Percentiles rank a stretch among this genome's conserved stretches.
phyloP scores from a whole-genome alignment of 2,113 vertebrate genomes.

The Engraulis encrasicolus region DNA sequence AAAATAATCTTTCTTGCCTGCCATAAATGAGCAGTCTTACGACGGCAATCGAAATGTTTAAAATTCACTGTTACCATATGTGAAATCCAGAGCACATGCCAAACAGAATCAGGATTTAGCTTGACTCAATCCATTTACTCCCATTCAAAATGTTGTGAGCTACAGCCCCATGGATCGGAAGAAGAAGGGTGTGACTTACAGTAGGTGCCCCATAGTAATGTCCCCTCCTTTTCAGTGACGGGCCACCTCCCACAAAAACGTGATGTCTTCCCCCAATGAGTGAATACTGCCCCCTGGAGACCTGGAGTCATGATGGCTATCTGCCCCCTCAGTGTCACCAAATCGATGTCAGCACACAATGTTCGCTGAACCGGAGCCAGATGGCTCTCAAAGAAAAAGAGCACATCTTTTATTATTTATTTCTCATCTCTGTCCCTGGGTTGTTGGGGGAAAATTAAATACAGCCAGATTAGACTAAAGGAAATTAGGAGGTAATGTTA shows the following conservation, averaged over 20 bases:
- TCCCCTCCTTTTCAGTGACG: neutral
- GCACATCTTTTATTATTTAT: neutral
- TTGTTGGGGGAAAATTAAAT: constrained; percentile 36
- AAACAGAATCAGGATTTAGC: no score
- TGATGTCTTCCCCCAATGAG: neutral
- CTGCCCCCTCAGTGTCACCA: no score
- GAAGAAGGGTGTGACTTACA: no score
- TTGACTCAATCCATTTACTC: no score
- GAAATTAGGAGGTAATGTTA: constrained; percentile 29
- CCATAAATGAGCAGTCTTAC: no score
- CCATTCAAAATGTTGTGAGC: no score
- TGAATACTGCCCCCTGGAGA: neutral
- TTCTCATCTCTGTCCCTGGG: constrained; percentile 26
- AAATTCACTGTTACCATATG: no score
- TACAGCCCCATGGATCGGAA: no score
- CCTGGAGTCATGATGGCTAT: neutral
- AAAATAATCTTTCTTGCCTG: no score
- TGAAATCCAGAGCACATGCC: no score
- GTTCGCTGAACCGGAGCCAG: neutral
- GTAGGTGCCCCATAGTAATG: no score
- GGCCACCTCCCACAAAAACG: neutral
- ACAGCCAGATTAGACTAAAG: constrained; percentile 7
- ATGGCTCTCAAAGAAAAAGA: neutral
- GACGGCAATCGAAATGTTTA: no score
- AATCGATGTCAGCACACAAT: neutral